These are phyloP conservation scores for Coenonympha glycerion DNA, from an alignment of 2,888 invertebrate species.

Conservation along the genomic window DNA sequence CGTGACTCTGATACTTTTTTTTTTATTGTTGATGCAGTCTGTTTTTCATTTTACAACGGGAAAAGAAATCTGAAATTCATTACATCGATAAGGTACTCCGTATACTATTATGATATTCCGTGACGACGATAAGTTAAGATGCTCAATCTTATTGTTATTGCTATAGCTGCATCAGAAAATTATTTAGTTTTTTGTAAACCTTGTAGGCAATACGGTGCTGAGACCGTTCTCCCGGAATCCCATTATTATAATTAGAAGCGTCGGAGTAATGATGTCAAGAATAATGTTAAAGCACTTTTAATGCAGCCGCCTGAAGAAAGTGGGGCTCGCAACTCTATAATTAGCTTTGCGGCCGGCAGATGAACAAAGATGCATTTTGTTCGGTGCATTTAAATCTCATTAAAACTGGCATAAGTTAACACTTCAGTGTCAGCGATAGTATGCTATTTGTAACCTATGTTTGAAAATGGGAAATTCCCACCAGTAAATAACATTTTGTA, in stretches of 20 bases:
- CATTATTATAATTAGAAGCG: constrained; percentile 24
- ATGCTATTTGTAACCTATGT: too few species aligned
- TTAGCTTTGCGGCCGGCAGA: constrained; percentile 36
- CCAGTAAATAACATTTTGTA: too few species aligned
- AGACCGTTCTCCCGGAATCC: not conserved
- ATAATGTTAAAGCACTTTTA: constrained; percentile 30
- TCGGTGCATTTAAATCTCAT: constrained; percentile 23
- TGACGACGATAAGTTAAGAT: too few species aligned
- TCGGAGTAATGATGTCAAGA: constrained; percentile 31
- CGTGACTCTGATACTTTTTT: too few species aligned
- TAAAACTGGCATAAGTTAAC: constrained; percentile 17
- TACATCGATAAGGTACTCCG: too few species aligned
- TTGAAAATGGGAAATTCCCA: too few species aligned
- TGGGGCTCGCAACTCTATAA: constrained; percentile 36
- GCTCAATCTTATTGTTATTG: too few species aligned
- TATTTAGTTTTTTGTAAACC: not conserved
- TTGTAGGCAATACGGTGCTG: not conserved
- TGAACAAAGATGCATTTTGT: constrained; percentile 39
- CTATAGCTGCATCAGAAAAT: too few species aligned
- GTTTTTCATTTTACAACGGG: too few species aligned
- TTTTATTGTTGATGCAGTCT: too few species aligned
- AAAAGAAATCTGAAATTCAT: too few species aligned
- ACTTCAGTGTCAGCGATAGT: not conserved
- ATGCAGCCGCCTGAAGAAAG: constrained; percentile 34
- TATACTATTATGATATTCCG: too few species aligned